Conservation (phyloP, 2,113 vertebrate species). For the Myotis lucifugus region DNA sequence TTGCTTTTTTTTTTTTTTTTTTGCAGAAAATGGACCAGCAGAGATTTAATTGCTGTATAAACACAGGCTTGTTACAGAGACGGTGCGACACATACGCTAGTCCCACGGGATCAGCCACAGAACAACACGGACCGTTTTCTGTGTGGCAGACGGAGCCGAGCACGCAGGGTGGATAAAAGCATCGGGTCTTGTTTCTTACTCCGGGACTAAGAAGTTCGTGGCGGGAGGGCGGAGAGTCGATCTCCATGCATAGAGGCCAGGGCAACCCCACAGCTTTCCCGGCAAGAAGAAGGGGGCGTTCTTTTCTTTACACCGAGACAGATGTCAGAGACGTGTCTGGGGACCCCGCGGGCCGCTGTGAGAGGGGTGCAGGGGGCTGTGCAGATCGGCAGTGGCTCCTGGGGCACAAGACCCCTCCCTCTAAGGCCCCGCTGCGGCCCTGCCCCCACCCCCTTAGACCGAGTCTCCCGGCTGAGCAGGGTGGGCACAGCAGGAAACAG, state of each 20-base stretch:
- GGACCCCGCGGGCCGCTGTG: not conserved
- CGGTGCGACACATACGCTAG: not conserved
- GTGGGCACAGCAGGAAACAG: not conserved
- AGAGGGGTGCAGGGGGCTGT: not conserved
- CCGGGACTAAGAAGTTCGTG: not conserved
- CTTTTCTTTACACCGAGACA: not conserved
- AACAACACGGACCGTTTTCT: not conserved
- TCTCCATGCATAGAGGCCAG: not conserved
- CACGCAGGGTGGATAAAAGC: not conserved
- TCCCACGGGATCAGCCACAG: not conserved
- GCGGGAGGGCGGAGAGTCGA: not conserved
- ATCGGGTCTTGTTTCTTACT: not conserved
- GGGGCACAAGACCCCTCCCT: not conserved
- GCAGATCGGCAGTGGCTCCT: not conserved
- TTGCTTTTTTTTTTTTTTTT: too few species aligned
- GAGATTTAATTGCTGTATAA: slow-evolving; percentile 66
- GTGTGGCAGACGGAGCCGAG: not conserved
- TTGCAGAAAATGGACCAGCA: slow-evolving; percentile 53
- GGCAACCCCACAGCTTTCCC: not conserved
- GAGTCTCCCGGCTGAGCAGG: not conserved
- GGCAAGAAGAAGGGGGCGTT: slow-evolving; percentile 69
- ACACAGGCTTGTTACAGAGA: slow-evolving; percentile 47
- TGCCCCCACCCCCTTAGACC: not conserved
- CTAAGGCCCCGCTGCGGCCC: not conserved
- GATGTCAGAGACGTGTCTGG: not conserved